These are phyloP conservation scores for Leptonema lineaticorne DNA, from an alignment of 1,140 invertebrate species.

Conservation along the genomic window DNA sequence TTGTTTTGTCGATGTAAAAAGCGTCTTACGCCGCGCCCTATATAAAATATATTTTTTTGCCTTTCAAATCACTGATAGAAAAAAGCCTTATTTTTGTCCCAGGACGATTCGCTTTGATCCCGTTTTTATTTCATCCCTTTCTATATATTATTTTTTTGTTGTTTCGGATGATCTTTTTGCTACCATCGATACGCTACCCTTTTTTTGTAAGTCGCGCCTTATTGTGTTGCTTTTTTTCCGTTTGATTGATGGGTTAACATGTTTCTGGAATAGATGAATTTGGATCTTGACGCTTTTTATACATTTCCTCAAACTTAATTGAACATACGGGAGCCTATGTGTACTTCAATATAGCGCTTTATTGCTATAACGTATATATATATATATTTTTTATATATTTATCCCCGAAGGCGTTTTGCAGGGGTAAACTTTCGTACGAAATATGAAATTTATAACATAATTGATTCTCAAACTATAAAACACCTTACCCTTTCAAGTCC, in stretches of 20 bases:
- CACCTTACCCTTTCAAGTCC: too few relatives aligned
- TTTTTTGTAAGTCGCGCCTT: conserved; percentile 7
- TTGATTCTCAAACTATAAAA: too few relatives aligned
- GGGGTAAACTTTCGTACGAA: too few relatives aligned
- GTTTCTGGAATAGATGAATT: conserved; percentile 15
- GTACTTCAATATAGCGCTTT: conserved; percentile 1
- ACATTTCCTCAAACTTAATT: conserved; percentile 13
- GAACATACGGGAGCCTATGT: neutral
- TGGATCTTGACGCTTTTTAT: neutral
- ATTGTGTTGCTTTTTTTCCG: conserved; percentile 14
- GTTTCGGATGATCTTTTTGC: neutral
- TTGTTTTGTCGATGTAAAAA: conserved; percentile 17
- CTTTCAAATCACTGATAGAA: neutral
- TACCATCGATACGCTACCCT: neutral
- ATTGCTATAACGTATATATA: too few relatives aligned
- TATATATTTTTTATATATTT: too few relatives aligned
- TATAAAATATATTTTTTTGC: neutral
- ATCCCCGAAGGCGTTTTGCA: too few relatives aligned
- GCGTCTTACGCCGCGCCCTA: too few relatives aligned
- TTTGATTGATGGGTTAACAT: conserved; percentile 18
- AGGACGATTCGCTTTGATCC: neutral
- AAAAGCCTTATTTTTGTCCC: conserved; percentile 3
- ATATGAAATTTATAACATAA: too few relatives aligned
- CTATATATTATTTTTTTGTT: neutral
- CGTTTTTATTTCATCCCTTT: neutral